Conservation (phyloP, 2,113 vertebrate genomes). For the Oreochromis aureus region DNA sequence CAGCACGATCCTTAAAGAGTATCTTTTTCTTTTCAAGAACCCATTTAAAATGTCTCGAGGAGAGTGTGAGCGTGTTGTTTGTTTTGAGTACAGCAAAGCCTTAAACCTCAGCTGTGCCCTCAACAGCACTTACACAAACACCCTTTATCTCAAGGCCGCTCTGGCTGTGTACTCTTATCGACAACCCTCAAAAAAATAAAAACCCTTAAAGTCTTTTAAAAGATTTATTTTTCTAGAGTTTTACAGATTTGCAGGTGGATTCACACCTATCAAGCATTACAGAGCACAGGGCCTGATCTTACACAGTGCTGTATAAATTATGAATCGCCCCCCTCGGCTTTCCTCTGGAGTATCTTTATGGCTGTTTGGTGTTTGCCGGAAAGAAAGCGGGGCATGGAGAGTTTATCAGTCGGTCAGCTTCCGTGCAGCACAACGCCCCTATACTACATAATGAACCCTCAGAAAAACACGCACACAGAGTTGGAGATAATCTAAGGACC, state of each 20-base stretch:
- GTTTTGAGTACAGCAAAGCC: conserved; percentile 26
- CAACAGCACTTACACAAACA: conserved; percentile 4
- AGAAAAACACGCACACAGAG: not conserved
- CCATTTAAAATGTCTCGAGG: not conserved
- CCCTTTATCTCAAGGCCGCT: conserved; percentile 19
- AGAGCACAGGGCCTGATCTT: not conserved
- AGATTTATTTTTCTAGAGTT: not conserved
- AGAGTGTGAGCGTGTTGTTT: conserved; percentile 30
- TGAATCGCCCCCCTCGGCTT: not conserved
- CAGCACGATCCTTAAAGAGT: not conserved
- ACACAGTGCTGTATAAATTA: conserved; percentile 21
- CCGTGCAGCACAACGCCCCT: not conserved
- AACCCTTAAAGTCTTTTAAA: not conserved
- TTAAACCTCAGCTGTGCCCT: conserved; percentile 42
- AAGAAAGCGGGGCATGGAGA: not conserved
- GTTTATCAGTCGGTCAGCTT: conserved; percentile 14
- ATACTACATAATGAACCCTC: conserved; percentile 8
- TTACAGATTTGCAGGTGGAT: not conserved
- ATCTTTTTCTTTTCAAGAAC: not conserved
- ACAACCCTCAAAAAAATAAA: not conserved
- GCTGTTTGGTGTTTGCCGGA: not conserved
- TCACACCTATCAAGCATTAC: not conserved
- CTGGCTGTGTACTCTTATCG: not conserved
- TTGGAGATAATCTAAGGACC: not conserved
- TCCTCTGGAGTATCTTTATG: not conserved